These are phyloP conservation scores for Vultur gryphus DNA, from an alignment of 2,797 vertebrate genomes.

Conservation along the genomic window DNA sequence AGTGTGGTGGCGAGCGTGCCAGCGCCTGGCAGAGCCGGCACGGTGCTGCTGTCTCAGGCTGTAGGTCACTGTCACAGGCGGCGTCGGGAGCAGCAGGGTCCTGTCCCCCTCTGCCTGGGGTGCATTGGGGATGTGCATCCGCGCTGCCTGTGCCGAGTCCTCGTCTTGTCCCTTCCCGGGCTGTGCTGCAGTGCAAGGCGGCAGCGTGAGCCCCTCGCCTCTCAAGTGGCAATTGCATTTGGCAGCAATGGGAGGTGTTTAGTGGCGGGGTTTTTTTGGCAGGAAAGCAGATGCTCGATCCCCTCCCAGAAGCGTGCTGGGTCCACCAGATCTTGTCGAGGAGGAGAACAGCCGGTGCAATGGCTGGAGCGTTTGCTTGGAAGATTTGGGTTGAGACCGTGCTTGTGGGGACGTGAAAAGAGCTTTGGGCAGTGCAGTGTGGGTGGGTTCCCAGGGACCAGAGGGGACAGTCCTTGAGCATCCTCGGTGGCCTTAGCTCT, in stretches of 20 bases:
- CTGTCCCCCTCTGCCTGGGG: background rate
- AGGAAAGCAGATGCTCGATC: background rate
- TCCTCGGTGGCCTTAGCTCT: background rate
- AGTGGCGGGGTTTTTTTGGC: background rate
- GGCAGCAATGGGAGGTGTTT: background rate
- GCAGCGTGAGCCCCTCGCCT: background rate
- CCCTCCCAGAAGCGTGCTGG: background rate
- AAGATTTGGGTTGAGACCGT: background rate
- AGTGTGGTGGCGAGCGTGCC: background rate
- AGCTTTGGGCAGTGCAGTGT: background rate
- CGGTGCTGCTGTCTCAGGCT: background rate
- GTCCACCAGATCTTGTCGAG: fast-evolving
- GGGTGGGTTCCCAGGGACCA: background rate
- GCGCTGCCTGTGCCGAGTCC: background rate
- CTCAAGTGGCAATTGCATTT: background rate
- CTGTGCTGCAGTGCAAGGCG: fast-evolving
- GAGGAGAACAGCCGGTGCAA: background rate
- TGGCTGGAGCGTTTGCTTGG: background rate
- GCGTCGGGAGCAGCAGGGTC: background rate
- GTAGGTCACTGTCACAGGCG: background rate
- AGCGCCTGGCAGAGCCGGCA: background rate
- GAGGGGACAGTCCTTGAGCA: background rate
- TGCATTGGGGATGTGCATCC: background rate
- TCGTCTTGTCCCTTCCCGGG: background rate
- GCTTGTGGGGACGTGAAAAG: background rate